Base-by-base conservation (phyloP, 92 coral and sea anemone genomes). In the Epizoanthus illoricatus region DNA sequence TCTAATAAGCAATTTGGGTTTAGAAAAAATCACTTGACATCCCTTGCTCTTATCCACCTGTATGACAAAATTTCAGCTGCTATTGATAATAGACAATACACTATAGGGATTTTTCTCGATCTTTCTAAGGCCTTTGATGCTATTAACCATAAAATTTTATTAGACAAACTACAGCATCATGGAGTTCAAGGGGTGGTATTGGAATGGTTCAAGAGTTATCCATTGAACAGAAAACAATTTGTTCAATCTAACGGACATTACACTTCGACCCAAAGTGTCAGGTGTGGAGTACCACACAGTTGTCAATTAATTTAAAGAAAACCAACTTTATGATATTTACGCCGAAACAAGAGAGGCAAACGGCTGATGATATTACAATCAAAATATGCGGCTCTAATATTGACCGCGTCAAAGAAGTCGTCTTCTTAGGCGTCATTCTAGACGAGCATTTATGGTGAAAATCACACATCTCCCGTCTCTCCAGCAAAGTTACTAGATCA, bases 401-500 rank as follows among this genome's bases (percentile, higher is more conserved):
- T 67, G 75, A 86, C 59, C 80, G 76, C 18, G 89, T 80, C 40
- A 80, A 80, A 33, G 80, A 80, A 80, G 72, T 73, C 66, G 76
- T 86, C 54, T 80, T 86, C 52, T 59, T 86, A 28, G 85, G 89
- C 24, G 89, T 86, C 33, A 61, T 86, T 33, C 69, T 86, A 20
- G 86, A 81, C 73, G 81, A 87, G 63, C 80, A 73, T 66, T 74
- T 87, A 41, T 56, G 81, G 58, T 86, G 75, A 78, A 76, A 76
- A 85, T 69, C 85, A 47, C 86, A 86, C 23, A 86, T 86, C 55
- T 42, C 21, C 7, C 24, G 81, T 74, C 56, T 86, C 45, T 65
- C 86, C 13, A 86, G 86, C 18, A 86, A 80, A 86, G 63, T 86
- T 28, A 80, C 86, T 56, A 86, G 81, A 62, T 80, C 85, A 71